Conservation (phyloP, 2,797 vertebrate genomes). For the Menidia menidia region DNA sequence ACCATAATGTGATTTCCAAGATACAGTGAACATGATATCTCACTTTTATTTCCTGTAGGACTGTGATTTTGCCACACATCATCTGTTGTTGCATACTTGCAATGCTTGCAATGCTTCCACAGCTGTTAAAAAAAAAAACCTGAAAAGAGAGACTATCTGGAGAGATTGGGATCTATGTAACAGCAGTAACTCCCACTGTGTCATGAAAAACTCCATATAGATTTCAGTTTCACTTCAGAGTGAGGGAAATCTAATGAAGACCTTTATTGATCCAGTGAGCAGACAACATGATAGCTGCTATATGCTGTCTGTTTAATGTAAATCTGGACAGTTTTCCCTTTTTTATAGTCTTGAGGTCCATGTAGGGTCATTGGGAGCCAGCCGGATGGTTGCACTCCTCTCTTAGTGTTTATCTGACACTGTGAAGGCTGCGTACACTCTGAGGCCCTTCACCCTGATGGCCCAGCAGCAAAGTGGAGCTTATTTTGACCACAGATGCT, state of each 20-base stretch:
- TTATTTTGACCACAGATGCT: slow-evolving; percentile 24
- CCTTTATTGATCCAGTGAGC: neutral
- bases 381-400: slow-evolving; percentile 28
- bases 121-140: neutral
- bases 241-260: neutral
- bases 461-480: slow-evolving; percentile 11
- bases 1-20: neutral
- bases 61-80: neutral
- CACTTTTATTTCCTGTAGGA: neutral
- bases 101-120: neutral
- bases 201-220: neutral
- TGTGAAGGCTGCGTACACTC: slow-evolving; percentile 22
- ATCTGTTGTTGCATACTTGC: neutral
- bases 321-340: neutral
- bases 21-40: too few relatives aligned
- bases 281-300: neutral
- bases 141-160: neutral
- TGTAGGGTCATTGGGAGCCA: slow-evolving; percentile 13
- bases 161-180: neutral
- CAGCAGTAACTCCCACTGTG: neutral
- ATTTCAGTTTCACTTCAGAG: neutral
- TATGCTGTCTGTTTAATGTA: neutral
- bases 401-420: slow-evolving; percentile 49
- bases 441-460: slow-evolving; percentile 40
- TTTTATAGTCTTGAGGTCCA: slow-evolving; percentile 4